Evolutionary conservation across 2,888 invertebrate species (phyloP).

Genomic region (Apodemia hepburni): DNA sequence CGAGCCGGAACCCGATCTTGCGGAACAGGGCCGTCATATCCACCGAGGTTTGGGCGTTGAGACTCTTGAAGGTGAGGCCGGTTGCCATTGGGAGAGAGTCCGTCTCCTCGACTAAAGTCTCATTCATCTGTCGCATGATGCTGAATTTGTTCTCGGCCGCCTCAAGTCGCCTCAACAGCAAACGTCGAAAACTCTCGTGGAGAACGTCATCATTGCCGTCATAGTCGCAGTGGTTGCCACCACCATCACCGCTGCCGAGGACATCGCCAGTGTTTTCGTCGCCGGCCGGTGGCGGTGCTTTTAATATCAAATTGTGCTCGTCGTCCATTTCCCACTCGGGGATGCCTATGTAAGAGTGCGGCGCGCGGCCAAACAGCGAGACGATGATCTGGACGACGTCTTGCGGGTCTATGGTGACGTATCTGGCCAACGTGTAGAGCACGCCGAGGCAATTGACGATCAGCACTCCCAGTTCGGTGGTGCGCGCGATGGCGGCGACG

Average conservation of each 20-base stretch:
- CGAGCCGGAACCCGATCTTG: too few relatives aligned
- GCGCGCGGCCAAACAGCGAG: slow-evolving; percentile 18
- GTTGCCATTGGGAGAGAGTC: too few relatives aligned
- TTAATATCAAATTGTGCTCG: slow-evolving; percentile 17
- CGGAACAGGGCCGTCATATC: too few relatives aligned
- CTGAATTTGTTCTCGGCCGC: too few relatives aligned
- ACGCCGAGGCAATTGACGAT: slow-evolving; percentile 17
- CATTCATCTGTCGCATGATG: too few relatives aligned
- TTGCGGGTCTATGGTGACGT: slow-evolving; percentile 18
- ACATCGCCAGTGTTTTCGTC: background rate
- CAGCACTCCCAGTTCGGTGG: slow-evolving; percentile 19
- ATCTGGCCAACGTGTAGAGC: slow-evolving; percentile 19
- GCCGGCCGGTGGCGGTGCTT: slow-evolving; percentile 1
- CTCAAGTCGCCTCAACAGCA: background rate
- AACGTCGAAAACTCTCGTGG: slow-evolving; percentile 5
- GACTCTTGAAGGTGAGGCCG: too few relatives aligned
- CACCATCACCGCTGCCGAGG: background rate
- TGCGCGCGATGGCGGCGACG: slow-evolving; percentile 3
- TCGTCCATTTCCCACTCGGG: slow-evolving; percentile 17
- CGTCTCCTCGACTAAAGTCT: too few relatives aligned
- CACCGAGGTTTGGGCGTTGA: too few relatives aligned
- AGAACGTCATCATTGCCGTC: slow-evolving; percentile 14
- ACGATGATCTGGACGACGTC: slow-evolving; percentile 19
- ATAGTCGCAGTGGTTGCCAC: background rate
- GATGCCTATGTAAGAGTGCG: slow-evolving; percentile 17